These are phyloP conservation scores for Furnarius figulus DNA, from an alignment of 2,113 vertebrate species.

Conservation along the genomic window DNA sequence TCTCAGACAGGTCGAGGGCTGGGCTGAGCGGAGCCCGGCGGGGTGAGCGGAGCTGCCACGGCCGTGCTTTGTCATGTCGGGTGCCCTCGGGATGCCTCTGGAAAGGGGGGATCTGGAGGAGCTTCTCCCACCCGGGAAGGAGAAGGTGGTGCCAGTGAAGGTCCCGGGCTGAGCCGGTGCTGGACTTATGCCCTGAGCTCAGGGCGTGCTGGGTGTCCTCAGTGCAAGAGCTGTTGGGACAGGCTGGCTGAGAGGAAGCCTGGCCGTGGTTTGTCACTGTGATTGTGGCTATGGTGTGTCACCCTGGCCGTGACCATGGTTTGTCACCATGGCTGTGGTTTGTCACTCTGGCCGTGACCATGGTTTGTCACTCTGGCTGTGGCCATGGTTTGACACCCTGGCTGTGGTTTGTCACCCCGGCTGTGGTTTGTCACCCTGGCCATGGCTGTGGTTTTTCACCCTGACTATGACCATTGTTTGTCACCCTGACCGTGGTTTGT, in stretches of 20 bases:
- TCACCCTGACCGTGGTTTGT: too few species aligned
- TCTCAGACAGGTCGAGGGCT: fast-evolving
- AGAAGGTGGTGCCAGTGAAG: too few species aligned
- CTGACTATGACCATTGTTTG: too few species aligned
- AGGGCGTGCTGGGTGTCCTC: fast-evolving
- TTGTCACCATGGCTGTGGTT: too few species aligned
- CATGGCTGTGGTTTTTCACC: too few species aligned
- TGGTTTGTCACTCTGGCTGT: too few species aligned
- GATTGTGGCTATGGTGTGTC: neutral
- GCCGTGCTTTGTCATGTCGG: neutral
- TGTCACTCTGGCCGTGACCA: too few species aligned
- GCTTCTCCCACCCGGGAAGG: fast-evolving
- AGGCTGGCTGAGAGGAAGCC: neutral
- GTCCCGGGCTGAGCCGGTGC: neutral
- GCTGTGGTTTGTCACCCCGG: too few species aligned
- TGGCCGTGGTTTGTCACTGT: neutral
- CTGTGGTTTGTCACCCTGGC: too few species aligned
- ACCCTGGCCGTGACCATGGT: neutral
- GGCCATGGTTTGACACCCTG: too few species aligned
- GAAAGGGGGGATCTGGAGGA: neutral
- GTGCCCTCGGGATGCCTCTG: neutral
- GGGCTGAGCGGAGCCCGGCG: neutral
- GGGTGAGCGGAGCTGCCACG: neutral
- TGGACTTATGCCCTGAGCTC: neutral
- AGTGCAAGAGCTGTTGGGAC: neutral